phyloP scores from a whole-genome alignment of 2,888 invertebrate genomes.

The Thymelicus acteon region DNA sequence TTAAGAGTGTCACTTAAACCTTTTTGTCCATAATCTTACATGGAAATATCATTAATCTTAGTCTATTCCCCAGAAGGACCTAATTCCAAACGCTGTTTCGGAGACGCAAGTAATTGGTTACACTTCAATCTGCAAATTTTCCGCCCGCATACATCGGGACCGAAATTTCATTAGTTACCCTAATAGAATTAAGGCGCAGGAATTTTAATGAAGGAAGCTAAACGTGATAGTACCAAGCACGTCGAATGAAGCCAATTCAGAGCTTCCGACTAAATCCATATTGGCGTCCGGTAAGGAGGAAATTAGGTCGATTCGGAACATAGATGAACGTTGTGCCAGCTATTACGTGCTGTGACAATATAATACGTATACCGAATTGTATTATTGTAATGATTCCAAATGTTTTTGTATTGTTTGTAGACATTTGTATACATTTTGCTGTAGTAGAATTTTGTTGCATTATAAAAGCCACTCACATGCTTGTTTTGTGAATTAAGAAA shows the following conservation, averaged over 20 bases:
- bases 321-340: slow-evolving; percentile 9
- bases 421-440: too few species aligned
- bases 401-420: too few species aligned
- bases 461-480: too few species aligned
- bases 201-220: slow-evolving; percentile 30
- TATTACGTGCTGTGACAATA: neutral
- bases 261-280: slow-evolving; percentile 55
- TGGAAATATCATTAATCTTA: neutral
- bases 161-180: slow-evolving; percentile 23
- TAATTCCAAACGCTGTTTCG: neutral
- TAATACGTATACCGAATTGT: neutral
- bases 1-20: too few species aligned
- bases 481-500: too few species aligned
- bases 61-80: neutral
- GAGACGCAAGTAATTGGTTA: neutral
- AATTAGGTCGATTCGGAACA: slow-evolving; percentile 55
- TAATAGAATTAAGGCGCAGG: slow-evolving; percentile 46
- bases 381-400: neutral
- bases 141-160: slow-evolving; percentile 7
- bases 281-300: slow-evolving; percentile 50
- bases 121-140: slow-evolving; percentile 18
- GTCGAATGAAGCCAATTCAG: slow-evolving; percentile 46
- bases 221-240: slow-evolving; percentile 39
- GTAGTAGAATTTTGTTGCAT: too few species aligned
- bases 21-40: too few species aligned